A percentile compares a stretch with the other conserved stretches of the same genome.
These are phyloP conservation scores for Clostera curtula DNA, from an alignment of 2,888 invertebrate species.

Conservation along the genomic window DNA sequence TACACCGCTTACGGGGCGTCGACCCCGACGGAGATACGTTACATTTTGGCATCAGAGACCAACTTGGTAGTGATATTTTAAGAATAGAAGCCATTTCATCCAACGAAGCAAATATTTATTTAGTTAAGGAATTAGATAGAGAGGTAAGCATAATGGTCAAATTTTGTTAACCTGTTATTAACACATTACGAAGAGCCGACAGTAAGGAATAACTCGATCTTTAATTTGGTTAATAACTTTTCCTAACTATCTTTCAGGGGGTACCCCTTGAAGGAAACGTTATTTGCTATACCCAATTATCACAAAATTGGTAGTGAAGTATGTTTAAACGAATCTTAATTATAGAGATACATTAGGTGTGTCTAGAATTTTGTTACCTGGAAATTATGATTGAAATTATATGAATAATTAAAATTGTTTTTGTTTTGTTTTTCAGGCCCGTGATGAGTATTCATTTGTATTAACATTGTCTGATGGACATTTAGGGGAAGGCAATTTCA, in stretches of 20 bases:
- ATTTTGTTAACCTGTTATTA: too few relatives aligned
- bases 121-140: conserved; percentile 92
- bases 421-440: conserved; percentile 69
- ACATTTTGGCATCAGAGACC: conserved; percentile 87
- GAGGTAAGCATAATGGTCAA: conserved; percentile 77
- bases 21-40: conserved; percentile 92
- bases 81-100: conserved; percentile 86
- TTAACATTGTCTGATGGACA: conserved; percentile 91
- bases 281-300: too few relatives aligned
- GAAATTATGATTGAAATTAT: not conserved
- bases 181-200: too few relatives aligned
- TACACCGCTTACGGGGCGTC: conserved; percentile 86
- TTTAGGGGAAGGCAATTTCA: conserved; percentile 89
- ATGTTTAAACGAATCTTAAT: too few relatives aligned
- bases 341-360: too few relatives aligned
- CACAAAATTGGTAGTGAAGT: too few relatives aligned
- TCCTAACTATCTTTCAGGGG: too few relatives aligned
- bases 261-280: too few relatives aligned
- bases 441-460: conserved; percentile 92
- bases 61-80: conserved; percentile 87
- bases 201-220: too few relatives aligned
- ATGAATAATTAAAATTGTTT: not conserved
- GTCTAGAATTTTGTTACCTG: too few relatives aligned
- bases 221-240: too few relatives aligned
- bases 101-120: conserved; percentile 90